Evolutionary conservation across 2,888 invertebrate genomes (phyloP), one percentile per base, ranked within the genome.

Genomic region (Camptogramma bilineatum): DNA sequence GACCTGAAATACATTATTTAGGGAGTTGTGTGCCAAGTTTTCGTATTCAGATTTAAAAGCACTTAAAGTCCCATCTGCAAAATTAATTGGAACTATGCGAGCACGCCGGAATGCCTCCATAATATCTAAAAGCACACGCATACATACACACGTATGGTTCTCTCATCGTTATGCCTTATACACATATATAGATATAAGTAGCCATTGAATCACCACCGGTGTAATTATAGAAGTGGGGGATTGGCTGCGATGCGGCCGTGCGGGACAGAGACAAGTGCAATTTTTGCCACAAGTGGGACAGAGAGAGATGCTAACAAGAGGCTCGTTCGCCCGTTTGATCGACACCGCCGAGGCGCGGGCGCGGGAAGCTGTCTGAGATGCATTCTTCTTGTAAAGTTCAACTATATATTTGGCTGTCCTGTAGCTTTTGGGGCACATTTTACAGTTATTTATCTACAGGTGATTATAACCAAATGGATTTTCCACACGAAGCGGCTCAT

Each of bases 201-300:
- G 92, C 91, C 90, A 93, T 93, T 93, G 93, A 93, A 93, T 93
- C 92, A 92, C 91, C 92, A 92, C 91, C 91, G 88, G 85, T 90
- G 92, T 93, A 93, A 93, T 93, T 93, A 93, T 93, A 93, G 91
- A 93, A 93, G 92, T 91, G 92, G 93, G 93, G 93, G 92, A 91
- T 92, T 91, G 92, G 91, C 90, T 92, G 91, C 87, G 91, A 87
- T 90, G 91, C 88, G 86, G 89, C 85, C 75, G 83, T 69, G 90
- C 77, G 83, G 64, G 86, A 83, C 71, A 68, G 82, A 82, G 88
- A 90, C 73, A 70, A 80, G 75, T 71, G 78, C 81, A 84, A 73
- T 76, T 76, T 70, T 70, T 64, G 61, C 70, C 72, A 71, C 55
- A 79, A 64, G 90, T 75, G 82, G 52, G 86, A 91, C 76, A 72